Conservation (phyloP, 2,797 vertebrate genomes). For the Poecilia wingei region DNA sequence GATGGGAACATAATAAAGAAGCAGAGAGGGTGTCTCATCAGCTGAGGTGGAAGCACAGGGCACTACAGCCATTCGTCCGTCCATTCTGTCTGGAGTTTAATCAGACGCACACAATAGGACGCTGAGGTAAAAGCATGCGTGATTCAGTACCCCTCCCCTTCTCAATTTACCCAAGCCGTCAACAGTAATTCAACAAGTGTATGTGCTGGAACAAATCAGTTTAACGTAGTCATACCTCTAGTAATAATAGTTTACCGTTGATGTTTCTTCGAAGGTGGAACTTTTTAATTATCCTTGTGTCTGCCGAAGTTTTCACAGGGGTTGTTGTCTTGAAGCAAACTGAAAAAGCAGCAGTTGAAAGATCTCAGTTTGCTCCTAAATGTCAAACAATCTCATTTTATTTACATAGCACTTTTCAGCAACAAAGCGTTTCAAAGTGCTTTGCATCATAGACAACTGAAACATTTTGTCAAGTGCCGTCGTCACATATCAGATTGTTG, state of each 20-base stretch:
- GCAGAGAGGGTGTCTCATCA: constrained; percentile 72
- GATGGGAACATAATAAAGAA: constrained; percentile 75
- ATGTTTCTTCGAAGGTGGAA: not conserved
- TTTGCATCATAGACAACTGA: too few relatives aligned
- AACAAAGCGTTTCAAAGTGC: too few relatives aligned
- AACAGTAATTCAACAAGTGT: not conserved
- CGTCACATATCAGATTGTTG: too few relatives aligned
- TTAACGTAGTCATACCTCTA: not conserved
- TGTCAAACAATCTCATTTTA: not conserved
- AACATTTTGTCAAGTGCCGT: too few relatives aligned
- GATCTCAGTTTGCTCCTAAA: not conserved
- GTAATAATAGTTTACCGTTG: not conserved
- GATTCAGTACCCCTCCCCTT: not conserved
- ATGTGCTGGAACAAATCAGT: not conserved
- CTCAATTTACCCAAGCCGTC: not conserved
- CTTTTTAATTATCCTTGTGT: not conserved
- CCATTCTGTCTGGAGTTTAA: constrained; percentile 63
- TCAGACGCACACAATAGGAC: constrained; percentile 71
- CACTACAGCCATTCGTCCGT: constrained; percentile 21
- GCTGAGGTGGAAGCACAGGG: constrained; percentile 17
- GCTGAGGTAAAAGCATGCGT: constrained; percentile 1
- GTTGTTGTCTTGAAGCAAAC: not conserved
- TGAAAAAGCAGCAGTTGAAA: not conserved
- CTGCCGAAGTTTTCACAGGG: not conserved
- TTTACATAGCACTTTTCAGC: too few relatives aligned